Base-by-base conservation (phyloP, 2,888 invertebrate species). In the Labia minor region DNA sequence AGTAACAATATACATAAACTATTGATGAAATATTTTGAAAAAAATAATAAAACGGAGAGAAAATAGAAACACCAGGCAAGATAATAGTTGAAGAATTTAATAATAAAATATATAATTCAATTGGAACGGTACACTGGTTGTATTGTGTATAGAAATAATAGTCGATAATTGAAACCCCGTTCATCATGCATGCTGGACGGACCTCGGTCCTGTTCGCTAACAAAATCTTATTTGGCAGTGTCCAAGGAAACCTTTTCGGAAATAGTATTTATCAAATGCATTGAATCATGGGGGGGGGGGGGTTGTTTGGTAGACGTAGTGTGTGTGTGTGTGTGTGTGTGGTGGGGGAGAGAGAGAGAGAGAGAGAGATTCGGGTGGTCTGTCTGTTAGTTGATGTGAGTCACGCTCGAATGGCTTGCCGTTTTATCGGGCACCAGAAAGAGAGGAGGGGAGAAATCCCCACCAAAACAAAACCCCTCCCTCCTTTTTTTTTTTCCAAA, bases 191-290 rank as follows among this genome's bases (percentile, higher is more conserved):
- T 49, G 49, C 49, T 49, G 49, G 49, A 49, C 49, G 49, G 16
- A 14, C 49, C 49, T 16, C 16, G 16, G 49, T 11, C 49, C 16
- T 49, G 49, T 49, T 49, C 49, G 49, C 49, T 49, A 49, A 49
- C 49, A 49, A 49, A 49, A 49, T 49, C 49, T 49, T 49, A 49
- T 49, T 49, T 49, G 3, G 49, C 49, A 49, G 49, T 49, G 49
- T 49, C 49, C 49, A 16, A 49, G 49, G 49, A 49, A 49, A 49
- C 49, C 49, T 49, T 49, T 49, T 49, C 49, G 49, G 49, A 49
- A 49, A 49, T 49, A 49, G 49, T 49, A 49, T 49, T 49, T 49
- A 49, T 49, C 49, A 49, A 49, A 49, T 49, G 49, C 49, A 49
- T 49, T 49, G 49, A 49, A 49, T 49, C 49, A 49, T 26, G 26